Conservation (phyloP, 64 coral and sea anemone genomes). For the Astreopora myriophthalma region DNA sequence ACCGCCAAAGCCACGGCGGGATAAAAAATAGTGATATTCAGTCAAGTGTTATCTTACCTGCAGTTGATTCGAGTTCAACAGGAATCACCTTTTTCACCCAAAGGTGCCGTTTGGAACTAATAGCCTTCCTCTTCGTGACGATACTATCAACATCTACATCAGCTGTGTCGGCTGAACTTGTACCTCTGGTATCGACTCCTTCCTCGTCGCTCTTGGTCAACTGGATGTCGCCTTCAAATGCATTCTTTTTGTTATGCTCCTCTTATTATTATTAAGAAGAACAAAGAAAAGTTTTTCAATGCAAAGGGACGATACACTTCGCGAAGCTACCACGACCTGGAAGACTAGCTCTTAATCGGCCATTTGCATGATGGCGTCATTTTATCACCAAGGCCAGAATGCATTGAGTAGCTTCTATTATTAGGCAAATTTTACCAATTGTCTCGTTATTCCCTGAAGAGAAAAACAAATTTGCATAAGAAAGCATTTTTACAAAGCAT, state of each 20-base stretch:
- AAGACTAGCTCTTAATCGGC: no score
- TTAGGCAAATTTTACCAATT: no score
- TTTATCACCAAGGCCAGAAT: no score
- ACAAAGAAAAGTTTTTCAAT: background rate
- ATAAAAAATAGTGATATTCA: no score
- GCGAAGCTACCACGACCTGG: no score
- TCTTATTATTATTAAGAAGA: background rate
- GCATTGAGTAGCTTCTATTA: no score
- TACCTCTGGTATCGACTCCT: background rate
- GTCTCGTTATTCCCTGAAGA: no score
- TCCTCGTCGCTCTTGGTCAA: slow-evolving; percentile 19
- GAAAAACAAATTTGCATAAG: no score
- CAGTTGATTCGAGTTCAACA: background rate
- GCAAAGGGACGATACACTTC: background rate
- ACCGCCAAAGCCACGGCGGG: no score
- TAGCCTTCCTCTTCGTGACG: slow-evolving; percentile 20
- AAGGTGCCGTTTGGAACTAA: background rate
- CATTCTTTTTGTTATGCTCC: background rate
- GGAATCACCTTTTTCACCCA: slow-evolving; percentile 49
- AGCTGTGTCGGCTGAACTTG: background rate
- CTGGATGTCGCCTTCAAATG: slow-evolving; percentile 48
- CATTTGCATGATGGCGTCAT: no score
- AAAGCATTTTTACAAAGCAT: no score
- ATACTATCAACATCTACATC: slow-evolving; percentile 32
- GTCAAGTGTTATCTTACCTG: background rate